A percentile compares a stretch with the other conserved stretches of the same genome.
phyloP scores from a whole-genome alignment of 35 echinoderm and acorn worm genomes.

The Apostichopus parvimensis region DNA sequence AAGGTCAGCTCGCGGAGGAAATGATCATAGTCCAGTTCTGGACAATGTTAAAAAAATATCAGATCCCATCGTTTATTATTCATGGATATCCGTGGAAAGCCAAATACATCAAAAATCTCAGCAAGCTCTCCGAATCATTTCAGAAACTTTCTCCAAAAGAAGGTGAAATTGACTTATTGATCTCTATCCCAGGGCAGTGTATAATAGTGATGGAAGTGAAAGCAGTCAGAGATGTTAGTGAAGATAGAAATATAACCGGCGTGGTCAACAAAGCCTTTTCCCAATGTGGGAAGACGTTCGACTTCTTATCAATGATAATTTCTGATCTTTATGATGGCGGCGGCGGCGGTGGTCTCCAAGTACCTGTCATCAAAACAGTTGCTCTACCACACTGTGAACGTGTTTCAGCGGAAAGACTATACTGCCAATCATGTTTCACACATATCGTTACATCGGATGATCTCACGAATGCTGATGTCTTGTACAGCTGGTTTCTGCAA shows the following conservation, averaged over 20 bases:
- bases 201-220: constrained; percentile 31
- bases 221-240: constrained; percentile 15
- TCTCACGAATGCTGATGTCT: background rate
- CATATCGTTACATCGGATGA: constrained; percentile 30
- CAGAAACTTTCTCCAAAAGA: background rate
- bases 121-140: background rate
- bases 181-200: constrained; percentile 5
- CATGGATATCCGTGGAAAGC: constrained; percentile 40
- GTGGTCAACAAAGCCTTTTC: constrained; percentile 19
- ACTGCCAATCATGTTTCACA: background rate
- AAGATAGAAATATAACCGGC: background rate
- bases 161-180: constrained; percentile 32
- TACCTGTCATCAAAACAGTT: constrained; percentile 29
- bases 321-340: background rate
- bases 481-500: background rate
- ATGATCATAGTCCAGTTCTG: background rate
- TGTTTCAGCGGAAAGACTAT: background rate
- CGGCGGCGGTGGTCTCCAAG: background rate
- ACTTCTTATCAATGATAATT: constrained; percentile 17
- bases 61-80: constrained; percentile 37
- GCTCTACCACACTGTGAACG: constrained; percentile 18
- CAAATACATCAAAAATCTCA: background rate
- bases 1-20: constrained; percentile 38
- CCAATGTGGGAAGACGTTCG: constrained; percentile 17
- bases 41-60: constrained; percentile 20